Evolutionary conservation across 2,888 invertebrate species (phyloP), one percentile per base, ranked within the genome.

Genomic region (Dasypolia templi): DNA sequence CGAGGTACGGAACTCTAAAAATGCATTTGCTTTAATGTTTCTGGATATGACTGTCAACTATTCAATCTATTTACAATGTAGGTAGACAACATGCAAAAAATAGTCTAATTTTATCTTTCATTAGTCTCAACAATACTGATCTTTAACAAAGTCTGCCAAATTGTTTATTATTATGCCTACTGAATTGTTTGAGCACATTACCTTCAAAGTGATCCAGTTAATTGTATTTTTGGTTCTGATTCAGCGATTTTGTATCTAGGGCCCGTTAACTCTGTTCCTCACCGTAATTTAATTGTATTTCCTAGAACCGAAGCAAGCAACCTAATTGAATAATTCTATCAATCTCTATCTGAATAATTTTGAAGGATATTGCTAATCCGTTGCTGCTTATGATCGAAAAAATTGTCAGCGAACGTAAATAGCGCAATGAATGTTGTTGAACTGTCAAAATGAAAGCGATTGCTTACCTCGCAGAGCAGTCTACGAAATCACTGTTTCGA

Each of bases 141-240:
- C n/a, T 55, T 39, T 35, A 77, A 42, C 67, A 46, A 53, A 75
- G 29, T 55, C 61, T 79, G 22, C 39, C 58, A 44, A 51, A 46
- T 59, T 44, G 56, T 49, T 59, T 75, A 58, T 39, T 75, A 51
- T 35, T 42, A 22, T n/a, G 46, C 17, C 55, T 32, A 56, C 22
- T 75, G 49, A 59, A 74, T 59, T 73, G 42, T 79, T 79, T 65
- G 46, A 59, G 14, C 29, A 51, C 22, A 63, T 55, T 72, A 63
- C 32, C 49, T 59, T 14, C 53, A 53, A n/a, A 59, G 58, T 65
- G 63, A 72, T 80, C 68, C 72, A 62, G 35, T 32, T 65, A 69
- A 49, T 73, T 58, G 39, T 81, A 81, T 79, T 68, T 81, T 73
- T 32, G 56, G 71, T 71, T 62, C 79, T 76, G 71, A 77, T 75